Base-by-base conservation (phyloP, 2,888 invertebrate species). In the Agrochola lychnidis region DNA sequence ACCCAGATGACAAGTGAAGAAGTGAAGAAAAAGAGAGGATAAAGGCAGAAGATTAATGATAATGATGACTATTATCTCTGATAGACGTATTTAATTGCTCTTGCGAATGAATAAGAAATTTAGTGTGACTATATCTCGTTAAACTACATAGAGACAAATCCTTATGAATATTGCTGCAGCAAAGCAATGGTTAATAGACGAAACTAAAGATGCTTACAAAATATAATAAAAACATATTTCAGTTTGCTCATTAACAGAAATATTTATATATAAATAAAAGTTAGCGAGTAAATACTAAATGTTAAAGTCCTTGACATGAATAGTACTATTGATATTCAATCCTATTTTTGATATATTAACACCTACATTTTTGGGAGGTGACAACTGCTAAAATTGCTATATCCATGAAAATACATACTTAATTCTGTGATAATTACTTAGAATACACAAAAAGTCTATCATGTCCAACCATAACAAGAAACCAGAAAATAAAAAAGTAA, bases 281-380 rank as follows among this genome's bases (percentile, higher is more conserved):
- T 53, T 66, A 57, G 14, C 66, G 67, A 62, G 19, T n/a, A 40
- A 30, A 42, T 4, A 30, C 40, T 9, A 56, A 70, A 51, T 51
- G 6, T 25, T 10, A 22, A 51, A 25, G 53, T 9, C 79, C 86
- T 71, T 79, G 86, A 73, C 86, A 83, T 67, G 56, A 77, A 85
- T 74, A 59, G 61, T 19, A 63, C 51, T n/a, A 45, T 14, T 69
- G 10, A n/a, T 71, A 30, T 42, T 57, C 4, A 66, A 69, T 53
- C 63, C 22, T 63, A 69, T 83, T 83, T 71, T 73, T n/a, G 1
- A 19, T 48, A 10, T 16, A 59, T 84, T 85, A 85, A 22, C 86
- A 79, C 63, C 40, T 72, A 22, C 36, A 3, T 61, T 25, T 56
- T 57, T 56, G 12, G 30, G 5, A 77, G 59, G 70, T 70, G 66